A percentile compares a stretch with the other conserved stretches of the same genome.
Conservation (phyloP, 2,888 invertebrate species). For the Serrognathus titanus region DNA sequence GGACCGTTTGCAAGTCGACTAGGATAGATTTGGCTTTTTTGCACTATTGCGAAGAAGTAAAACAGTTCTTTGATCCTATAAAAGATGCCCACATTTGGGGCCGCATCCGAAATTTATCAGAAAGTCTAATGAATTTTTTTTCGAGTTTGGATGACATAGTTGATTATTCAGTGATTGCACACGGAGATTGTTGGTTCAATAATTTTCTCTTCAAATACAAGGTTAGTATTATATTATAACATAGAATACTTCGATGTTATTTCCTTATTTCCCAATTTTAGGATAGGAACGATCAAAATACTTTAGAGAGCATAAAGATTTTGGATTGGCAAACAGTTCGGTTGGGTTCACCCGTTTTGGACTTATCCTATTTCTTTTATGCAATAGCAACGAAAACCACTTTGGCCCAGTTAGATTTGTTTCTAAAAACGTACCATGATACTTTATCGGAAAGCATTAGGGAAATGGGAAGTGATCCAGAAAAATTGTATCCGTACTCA, state of each 20-base stretch:
- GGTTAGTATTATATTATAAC: slow-evolving; percentile 25
- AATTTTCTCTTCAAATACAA: slow-evolving; percentile 18
- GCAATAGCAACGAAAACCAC: neutral
- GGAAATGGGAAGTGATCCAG: slow-evolving; percentile 29
- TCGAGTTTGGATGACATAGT: neutral
- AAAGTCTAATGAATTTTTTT: neutral
- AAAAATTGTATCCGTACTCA: slow-evolving; percentile 31
- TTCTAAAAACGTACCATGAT: slow-evolving; percentile 29
- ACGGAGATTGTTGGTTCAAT: slow-evolving; percentile 25
- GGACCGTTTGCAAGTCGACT: neutral
- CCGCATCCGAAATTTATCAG: neutral
- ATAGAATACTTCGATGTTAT: slow-evolving; percentile 16
- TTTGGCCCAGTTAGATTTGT: neutral
- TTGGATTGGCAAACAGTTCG: slow-evolving; percentile 4
- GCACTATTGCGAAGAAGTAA: neutral
- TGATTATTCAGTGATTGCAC: slow-evolving; percentile 12
- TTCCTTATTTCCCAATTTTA: neutral
- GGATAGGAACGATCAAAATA: neutral
- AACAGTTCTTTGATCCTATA: neutral
- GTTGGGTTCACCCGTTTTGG: neutral
- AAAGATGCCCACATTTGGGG: neutral
- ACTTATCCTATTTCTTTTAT: slow-evolving; percentile 8
- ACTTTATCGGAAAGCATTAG: slow-evolving; percentile 26
- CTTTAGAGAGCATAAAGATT: neutral
- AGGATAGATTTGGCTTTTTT: neutral